phyloP scores from a whole-genome alignment of 2,888 invertebrate species.

The Hypselothyrea guttata region DNA sequence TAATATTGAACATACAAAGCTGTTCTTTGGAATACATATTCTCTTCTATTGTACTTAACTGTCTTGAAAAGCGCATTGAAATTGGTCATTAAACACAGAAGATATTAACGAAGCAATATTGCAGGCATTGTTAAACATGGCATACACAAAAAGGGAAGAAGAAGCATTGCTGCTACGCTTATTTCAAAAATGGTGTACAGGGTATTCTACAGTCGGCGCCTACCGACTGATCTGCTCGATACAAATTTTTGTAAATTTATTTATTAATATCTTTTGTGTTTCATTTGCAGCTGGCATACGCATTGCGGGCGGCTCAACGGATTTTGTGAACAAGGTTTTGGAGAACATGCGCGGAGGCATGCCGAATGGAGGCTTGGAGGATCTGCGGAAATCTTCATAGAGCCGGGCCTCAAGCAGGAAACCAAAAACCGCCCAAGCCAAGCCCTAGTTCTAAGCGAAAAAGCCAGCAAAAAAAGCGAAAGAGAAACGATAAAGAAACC shows the following conservation, averaged over 20 bases:
- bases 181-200: no score
- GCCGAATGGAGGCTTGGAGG: conserved; percentile 89
- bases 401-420: conserved; percentile 10
- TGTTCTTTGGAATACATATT: no score
- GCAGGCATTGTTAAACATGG: no score
- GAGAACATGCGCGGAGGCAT: conserved; percentile 92
- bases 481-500: conserved; percentile 14
- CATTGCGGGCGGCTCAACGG: conserved; percentile 95
- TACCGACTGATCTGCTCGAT: no score
- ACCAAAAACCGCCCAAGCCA: conserved; percentile 61
- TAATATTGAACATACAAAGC: neutral
- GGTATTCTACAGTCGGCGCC: no score
- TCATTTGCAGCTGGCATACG: conserved; percentile 85
- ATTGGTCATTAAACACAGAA: no score
- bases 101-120: no score
- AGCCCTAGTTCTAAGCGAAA: conserved; percentile 52
- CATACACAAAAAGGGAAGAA: no score
- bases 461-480: conserved; percentile 14
- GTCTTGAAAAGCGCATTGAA: no score
- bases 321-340: conserved; percentile 95
- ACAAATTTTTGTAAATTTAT: no score
- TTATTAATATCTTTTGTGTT: neutral
- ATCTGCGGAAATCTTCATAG: conserved; percentile 84
- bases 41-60: no score
- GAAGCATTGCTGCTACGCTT: no score